Percentiles rank a stretch among this genome's conserved stretches.
These are phyloP conservation scores for Therioaphis trifolii DNA, from an alignment of 2,888 invertebrate species.

Conservation along the genomic window DNA sequence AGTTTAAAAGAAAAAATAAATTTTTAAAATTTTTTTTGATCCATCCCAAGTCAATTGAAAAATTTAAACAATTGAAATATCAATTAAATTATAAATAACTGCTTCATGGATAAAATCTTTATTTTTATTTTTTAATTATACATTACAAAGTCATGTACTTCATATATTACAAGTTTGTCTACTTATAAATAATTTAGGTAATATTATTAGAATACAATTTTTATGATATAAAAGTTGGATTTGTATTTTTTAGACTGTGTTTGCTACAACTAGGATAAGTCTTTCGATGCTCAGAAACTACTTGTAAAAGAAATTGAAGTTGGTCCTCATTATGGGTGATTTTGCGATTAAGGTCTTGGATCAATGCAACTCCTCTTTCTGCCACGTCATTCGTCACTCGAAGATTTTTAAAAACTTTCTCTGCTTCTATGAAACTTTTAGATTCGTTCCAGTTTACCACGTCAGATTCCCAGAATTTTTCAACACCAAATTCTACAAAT, in stretches of 20 bases:
- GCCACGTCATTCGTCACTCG: constrained; percentile 26
- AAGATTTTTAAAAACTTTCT: constrained; percentile 14
- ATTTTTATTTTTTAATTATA: neutral
- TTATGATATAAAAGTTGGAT: constrained; percentile 5
- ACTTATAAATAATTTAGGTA: constrained; percentile 8
- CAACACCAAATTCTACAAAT: neutral
- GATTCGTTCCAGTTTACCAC: neutral
- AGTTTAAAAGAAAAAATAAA: neutral
- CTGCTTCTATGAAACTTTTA: neutral
- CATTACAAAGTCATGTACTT: neutral
- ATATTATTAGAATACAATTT: constrained; percentile 5
- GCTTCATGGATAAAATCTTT: neutral
- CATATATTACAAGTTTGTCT: neutral
- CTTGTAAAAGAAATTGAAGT: constrained; percentile 40
- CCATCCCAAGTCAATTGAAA: constrained; percentile 3
- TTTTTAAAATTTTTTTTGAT: neutral
- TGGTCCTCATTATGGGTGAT: constrained; percentile 23
- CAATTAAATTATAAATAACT: too few relatives aligned
- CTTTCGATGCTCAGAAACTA: constrained; percentile 12
- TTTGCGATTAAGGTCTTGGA: constrained; percentile 3
- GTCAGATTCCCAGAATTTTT: neutral
- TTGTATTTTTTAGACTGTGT: neutral
- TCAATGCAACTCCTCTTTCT: constrained; percentile 30
- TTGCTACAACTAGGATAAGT: constrained; percentile 1
- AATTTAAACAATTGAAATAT: too few relatives aligned